Conservation (phyloP, 2,888 invertebrate species). For the Thera obeliscata region DNA sequence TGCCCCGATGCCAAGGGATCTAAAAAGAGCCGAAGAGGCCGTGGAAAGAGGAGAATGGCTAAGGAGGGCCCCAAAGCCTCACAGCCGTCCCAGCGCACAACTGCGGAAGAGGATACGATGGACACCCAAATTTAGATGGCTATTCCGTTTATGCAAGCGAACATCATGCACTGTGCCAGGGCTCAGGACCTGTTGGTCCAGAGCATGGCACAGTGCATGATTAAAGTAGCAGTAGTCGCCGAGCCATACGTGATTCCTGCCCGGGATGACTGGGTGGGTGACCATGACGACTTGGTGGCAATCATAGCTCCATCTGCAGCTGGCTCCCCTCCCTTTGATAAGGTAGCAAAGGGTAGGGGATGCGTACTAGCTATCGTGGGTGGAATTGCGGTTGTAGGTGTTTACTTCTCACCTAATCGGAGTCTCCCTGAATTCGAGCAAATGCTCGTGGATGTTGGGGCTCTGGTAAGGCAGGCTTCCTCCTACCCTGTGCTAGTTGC, state of each 20-base stretch:
- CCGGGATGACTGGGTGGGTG: conserved; percentile 1
- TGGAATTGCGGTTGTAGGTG: background rate
- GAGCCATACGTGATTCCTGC: background rate
- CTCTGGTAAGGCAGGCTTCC: background rate
- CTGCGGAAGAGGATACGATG: background rate
- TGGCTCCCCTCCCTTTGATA: background rate
- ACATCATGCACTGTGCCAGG: conserved; percentile 2
- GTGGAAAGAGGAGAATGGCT: background rate
- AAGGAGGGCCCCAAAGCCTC: background rate
- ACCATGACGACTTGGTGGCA: background rate
- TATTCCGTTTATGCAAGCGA: background rate
- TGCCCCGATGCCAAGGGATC: background rate
- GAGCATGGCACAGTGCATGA: conserved; percentile 1
- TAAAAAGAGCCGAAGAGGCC: background rate
- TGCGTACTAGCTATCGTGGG: background rate
- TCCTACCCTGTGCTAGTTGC: background rate
- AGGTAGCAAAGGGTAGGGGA: background rate
- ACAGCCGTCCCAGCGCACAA: background rate
- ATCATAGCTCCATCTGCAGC: background rate
- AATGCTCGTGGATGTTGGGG: background rate
- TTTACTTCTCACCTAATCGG: background rate
- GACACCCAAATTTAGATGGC: background rate
- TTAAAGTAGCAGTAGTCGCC: background rate
- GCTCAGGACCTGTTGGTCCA: conserved; percentile 1
- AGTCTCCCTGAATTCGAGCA: background rate